Conservation (phyloP, 2,888 invertebrate species). For the Drosophila sordidula region DNA sequence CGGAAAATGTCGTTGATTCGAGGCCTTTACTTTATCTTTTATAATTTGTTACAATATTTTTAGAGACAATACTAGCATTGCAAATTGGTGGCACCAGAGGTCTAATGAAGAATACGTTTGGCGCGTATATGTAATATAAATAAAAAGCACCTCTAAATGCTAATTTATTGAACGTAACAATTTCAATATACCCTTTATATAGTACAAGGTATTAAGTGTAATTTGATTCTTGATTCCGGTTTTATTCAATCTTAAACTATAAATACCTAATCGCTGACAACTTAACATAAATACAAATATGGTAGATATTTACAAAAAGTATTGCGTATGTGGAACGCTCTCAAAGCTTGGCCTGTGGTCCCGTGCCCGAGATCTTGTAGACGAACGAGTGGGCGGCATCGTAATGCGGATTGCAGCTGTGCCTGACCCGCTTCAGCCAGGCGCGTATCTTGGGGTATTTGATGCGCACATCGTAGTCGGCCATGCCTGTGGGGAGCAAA, state of each 20-base stretch:
- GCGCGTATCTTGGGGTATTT: slow-evolving; percentile 87
- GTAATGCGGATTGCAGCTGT: slow-evolving; percentile 88
- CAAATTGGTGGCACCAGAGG: no score
- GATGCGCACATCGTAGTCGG: slow-evolving; percentile 88
- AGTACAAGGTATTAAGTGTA: neutral
- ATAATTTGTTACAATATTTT: no score
- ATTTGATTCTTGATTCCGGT: no score
- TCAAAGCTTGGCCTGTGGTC: slow-evolving; percentile 79
- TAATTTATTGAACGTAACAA: no score
- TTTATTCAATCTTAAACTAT: neutral
- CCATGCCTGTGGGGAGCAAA: slow-evolving; percentile 86
- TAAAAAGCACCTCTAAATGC: no score
- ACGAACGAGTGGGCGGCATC: slow-evolving; percentile 88
- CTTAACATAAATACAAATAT: slow-evolving; percentile 18
- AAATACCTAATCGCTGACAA: slow-evolving; percentile 14
- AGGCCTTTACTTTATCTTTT: no score
- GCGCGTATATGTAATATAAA: no score
- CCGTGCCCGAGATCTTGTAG: slow-evolving; percentile 86
- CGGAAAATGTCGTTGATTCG: no score
- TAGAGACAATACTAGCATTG: no score
- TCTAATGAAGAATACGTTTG: no score
- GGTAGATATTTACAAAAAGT: slow-evolving; percentile 10
- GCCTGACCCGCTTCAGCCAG: slow-evolving; percentile 89
- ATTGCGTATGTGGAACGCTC: slow-evolving; percentile 2
- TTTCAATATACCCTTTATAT: no score